Base-by-base conservation (phyloP, 2,113 vertebrate species). In the Pao palembangensis region DNA sequence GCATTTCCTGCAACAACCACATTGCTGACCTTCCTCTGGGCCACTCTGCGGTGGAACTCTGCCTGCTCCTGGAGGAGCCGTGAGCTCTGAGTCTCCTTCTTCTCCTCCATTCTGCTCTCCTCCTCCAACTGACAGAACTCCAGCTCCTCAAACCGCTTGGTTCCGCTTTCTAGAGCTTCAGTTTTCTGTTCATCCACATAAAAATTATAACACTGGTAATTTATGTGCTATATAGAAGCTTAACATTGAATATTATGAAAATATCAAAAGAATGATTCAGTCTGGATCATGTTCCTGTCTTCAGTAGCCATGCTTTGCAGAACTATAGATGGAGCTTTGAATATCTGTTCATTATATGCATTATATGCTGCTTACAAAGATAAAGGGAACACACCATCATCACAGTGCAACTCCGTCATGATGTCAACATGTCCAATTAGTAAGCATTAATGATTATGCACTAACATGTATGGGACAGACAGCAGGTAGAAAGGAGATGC, bases 71-170 rank as follows among this genome's bases (percentile, higher is more conserved):
- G 92, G 41, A 95, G 89, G 38, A 99, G 92, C 82, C 94, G 93
- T 53, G 92, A 92, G 74, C 88, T 87, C 0, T 88, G 87, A 0
- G 77, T 82, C 83, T 98, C 97, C 0, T 90, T 90, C 83, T 93
- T 94, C 87, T 98, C 97, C 75, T 99, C 97, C 0, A 92, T 80
- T 23, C 90, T 89, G 84, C 95, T 98, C 86, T 99, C 95, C 25
- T 88, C 88, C 83, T 99, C 96, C 86, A 98, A 92, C 87, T 98
- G 97, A 83, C 96, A 96, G 87, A 99, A 99, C 85, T 99, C 97
- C 89, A 98, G 81, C 88, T 99, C 97, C 69, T 99, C 97, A 65
- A 98, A 98, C 55, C 93, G 92, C 79, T 95, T 98, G 65, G 91
- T 89, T 82, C 93, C 92, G 0, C 75, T 84, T 77, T 99, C 97